Base-by-base conservation (phyloP, 2,113 vertebrate genomes). In the Tympanuchus pallidicinctus region DNA sequence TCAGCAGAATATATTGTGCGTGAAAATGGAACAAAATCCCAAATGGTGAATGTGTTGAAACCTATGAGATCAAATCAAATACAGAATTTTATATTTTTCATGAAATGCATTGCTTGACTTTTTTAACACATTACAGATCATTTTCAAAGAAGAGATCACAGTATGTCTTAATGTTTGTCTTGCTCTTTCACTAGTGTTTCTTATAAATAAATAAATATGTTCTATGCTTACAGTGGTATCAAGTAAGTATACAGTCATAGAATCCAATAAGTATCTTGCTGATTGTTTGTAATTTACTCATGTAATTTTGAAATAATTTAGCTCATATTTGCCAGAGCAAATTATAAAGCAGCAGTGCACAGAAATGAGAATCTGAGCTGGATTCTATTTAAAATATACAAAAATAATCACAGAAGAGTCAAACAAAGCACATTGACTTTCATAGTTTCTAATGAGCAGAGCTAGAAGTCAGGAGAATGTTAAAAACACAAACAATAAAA, bases 1-100 rank as follows among this genome's bases (percentile, higher is more conserved):
- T 75, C 52, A 91, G 61, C 48, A 92, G 42, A 72, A 94, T 89
- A 84, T 57, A 71, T 21, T 77, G 38, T 71, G 38, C 7, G 43
- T 50, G 47, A 57, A 83, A 93, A 90, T 17, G n/a, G 19, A 94
- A 89, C 36, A 34, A 92, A 94, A 86, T 76, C 61, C 69, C 66
- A 84, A 87, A 71, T 25, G 4, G 13, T 65, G 13, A 11, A 71
- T 88, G 47, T 21, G 34, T 7, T 86, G 65, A 77, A 89, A 86
- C n/a, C 3, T 60, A 21, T 38, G 24, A 72, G 82, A 90, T 38
- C 19, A 70, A 88, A 54, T 56, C 20, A 47, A 67, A 86, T 69
- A 36, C 5, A 91, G 72, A 86, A 73, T 61, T 21, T 61, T n/a
- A 11, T 13, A 43, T 89, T 94, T 92, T 85, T 91, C 15, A 71